Conservation (phyloP, 2,113 vertebrate genomes). For the Panthera uncia region DNA sequence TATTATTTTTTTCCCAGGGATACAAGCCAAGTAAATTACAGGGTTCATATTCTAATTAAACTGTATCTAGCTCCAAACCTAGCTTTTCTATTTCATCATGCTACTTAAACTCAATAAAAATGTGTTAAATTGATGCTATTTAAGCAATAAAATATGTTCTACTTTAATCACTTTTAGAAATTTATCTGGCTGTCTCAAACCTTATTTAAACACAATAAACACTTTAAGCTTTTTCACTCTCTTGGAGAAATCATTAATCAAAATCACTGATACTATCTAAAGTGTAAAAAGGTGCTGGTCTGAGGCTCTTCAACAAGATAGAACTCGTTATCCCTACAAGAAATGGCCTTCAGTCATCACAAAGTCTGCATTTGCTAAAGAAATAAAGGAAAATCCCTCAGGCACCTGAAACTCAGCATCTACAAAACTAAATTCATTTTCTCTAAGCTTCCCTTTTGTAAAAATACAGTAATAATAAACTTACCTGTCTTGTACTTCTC, state of each 20-base stretch:
- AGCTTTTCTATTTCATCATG: not conserved
- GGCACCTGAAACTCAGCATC: not conserved
- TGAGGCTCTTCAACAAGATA: not conserved
- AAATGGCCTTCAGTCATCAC: not conserved
- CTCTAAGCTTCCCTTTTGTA: not conserved
- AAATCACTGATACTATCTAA: not conserved
- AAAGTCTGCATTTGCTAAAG: not conserved
- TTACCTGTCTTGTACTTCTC: not conserved
- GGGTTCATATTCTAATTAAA: slow-evolving; percentile 47
- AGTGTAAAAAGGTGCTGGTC: not conserved
- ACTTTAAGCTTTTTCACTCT: not conserved
- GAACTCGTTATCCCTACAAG: not conserved
- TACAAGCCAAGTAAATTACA: not conserved
- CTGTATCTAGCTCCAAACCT: slow-evolving; percentile 16
- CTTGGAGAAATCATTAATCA: not conserved
- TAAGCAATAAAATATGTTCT: slow-evolving; percentile 47
- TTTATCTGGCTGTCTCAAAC: not conserved
- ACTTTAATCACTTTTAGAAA: slow-evolving; percentile 52
- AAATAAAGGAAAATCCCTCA: not conserved
- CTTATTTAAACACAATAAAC: slow-evolving; percentile 51
- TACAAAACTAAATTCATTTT: slow-evolving; percentile 15
- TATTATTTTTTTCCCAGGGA: not conserved
- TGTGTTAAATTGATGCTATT: slow-evolving; percentile 29
- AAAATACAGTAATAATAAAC: not conserved
- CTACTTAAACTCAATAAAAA: slow-evolving; percentile 28